These are phyloP conservation scores for Calephelis nemesis DNA, from an alignment of 1,140 invertebrate genomes.

Conservation along the genomic window DNA sequence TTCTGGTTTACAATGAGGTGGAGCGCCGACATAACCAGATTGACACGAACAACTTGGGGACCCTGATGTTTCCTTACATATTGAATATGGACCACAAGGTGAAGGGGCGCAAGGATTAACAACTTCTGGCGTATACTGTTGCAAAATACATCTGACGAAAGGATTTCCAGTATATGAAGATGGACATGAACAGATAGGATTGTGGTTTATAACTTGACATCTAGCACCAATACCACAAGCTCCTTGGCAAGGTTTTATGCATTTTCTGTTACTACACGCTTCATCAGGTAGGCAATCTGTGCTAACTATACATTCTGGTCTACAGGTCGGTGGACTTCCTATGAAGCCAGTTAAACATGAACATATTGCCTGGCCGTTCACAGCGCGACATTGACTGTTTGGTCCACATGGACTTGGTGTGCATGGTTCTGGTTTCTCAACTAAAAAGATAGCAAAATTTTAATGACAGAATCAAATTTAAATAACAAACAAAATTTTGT, in stretches of 20 bases:
- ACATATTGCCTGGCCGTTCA: slow-evolving; percentile 85
- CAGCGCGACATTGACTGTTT: slow-evolving; percentile 84
- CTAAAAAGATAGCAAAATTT: slow-evolving; percentile 43
- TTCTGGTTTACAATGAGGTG: slow-evolving; percentile 83
- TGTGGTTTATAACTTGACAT: slow-evolving; percentile 87
- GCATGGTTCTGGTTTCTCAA: slow-evolving; percentile 74
- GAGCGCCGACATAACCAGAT: slow-evolving; percentile 79
- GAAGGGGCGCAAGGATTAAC: slow-evolving; percentile 81
- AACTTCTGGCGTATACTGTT: slow-evolving; percentile 61
- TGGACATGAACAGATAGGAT: slow-evolving; percentile 87
- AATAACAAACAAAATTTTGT: slow-evolving; percentile 14
- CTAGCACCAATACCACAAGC: slow-evolving; percentile 84
- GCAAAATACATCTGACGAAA: slow-evolving; percentile 81
- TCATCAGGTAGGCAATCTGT: slow-evolving; percentile 84
- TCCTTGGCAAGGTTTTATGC: slow-evolving; percentile 86
- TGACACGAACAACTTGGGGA: slow-evolving; percentile 83
- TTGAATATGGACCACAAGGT: slow-evolving; percentile 83
- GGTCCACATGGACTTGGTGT: slow-evolving; percentile 82
- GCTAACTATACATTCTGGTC: slow-evolving; percentile 84
- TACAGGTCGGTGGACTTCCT: slow-evolving; percentile 88
- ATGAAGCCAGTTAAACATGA: slow-evolving; percentile 86
- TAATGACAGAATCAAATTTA: slow-evolving; percentile 5
- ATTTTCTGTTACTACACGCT: slow-evolving; percentile 87
- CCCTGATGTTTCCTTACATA: slow-evolving; percentile 81
- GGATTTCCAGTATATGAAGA: slow-evolving; percentile 85